Evolutionary conservation across 53 echinoderm and acorn worm species (phyloP).

Genomic region (Paelopatides confundens): DNA sequence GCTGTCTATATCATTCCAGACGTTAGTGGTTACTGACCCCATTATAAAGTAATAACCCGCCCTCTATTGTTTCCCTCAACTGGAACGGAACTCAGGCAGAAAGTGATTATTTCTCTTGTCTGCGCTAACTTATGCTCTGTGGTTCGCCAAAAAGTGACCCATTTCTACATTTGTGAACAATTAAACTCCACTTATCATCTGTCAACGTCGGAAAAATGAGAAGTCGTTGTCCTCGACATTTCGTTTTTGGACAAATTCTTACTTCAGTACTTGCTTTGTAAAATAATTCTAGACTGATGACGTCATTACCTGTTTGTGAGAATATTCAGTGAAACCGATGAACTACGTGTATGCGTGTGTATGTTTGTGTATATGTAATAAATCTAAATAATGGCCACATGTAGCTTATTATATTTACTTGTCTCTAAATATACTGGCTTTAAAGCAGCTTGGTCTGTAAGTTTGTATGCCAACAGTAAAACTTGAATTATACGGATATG

Average conservation of each 20-base stretch:
- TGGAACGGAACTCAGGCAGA: not conserved
- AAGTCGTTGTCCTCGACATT: not conserved
- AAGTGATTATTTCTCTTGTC: not conserved
- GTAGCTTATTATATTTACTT: no score
- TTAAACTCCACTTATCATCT: slow-evolving; percentile 34
- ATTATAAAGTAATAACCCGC: not conserved
- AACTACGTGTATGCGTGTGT: not conserved
- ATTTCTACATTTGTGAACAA: slow-evolving; percentile 49
- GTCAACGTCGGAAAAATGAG: slow-evolving; percentile 12
- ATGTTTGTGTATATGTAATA: not conserved
- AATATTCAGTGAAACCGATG: not conserved
- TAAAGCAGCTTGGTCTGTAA: no score
- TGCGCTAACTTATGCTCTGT: not conserved
- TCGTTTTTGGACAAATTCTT: not conserved
- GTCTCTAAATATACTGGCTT: no score
- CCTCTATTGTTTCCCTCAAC: not conserved
- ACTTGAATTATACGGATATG: no score
- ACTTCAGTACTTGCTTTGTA: not conserved
- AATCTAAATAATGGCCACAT: no score
- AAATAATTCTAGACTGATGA: not conserved
- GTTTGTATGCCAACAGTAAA: no score
- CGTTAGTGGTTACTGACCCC: not conserved
- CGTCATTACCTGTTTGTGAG: not conserved
- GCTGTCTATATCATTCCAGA: not conserved
- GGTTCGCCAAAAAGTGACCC: slow-evolving; percentile 32